phyloP scores from a whole-genome alignment of 2,797 vertebrate genomes.

The Distichodus sexfasciatus region DNA sequence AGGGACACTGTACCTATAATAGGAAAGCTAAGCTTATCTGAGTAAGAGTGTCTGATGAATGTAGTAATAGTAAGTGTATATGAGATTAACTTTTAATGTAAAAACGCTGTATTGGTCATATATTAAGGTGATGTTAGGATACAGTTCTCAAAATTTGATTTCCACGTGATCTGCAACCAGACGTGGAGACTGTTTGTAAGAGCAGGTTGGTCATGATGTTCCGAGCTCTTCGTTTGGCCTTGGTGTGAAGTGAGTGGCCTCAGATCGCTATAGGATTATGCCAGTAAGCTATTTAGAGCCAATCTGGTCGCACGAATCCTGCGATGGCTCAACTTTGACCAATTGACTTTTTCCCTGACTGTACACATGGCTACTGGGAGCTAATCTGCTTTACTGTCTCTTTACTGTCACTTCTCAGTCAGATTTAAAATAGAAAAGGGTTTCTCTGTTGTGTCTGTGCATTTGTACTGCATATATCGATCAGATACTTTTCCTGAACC shows the following conservation, averaged over 20 bases:
- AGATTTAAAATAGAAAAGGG: constrained; percentile 28
- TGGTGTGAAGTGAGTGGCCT: constrained; percentile 61
- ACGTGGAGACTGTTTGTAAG: neutral
- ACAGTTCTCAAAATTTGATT: too few species aligned
- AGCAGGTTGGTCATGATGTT: neutral
- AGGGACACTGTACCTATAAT: too few species aligned
- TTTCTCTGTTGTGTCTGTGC: neutral
- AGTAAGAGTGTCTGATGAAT: too few species aligned
- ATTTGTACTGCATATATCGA: too few species aligned
- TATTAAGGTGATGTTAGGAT: too few species aligned
- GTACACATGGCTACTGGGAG: constrained; percentile 45
- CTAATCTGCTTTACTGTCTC: constrained; percentile 41
- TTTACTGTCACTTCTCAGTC: constrained; percentile 32
- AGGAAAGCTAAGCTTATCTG: too few species aligned
- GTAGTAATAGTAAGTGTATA: too few species aligned
- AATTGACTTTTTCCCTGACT: constrained; percentile 45
- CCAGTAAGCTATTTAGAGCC: constrained; percentile 67
- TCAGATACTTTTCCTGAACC: neutral
- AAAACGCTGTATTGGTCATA: too few species aligned
- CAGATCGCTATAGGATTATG: constrained; percentile 69
- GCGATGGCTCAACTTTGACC: constrained; percentile 60
- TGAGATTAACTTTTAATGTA: too few species aligned
- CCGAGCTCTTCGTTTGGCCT: constrained; percentile 26
- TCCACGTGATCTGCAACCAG: too few species aligned
- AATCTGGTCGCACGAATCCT: constrained; percentile 69